Evolutionary conservation across 2,113 vertebrate genomes (phyloP), one percentile per base, ranked within the genome.

Genomic region (Myotis davidii): DNA sequence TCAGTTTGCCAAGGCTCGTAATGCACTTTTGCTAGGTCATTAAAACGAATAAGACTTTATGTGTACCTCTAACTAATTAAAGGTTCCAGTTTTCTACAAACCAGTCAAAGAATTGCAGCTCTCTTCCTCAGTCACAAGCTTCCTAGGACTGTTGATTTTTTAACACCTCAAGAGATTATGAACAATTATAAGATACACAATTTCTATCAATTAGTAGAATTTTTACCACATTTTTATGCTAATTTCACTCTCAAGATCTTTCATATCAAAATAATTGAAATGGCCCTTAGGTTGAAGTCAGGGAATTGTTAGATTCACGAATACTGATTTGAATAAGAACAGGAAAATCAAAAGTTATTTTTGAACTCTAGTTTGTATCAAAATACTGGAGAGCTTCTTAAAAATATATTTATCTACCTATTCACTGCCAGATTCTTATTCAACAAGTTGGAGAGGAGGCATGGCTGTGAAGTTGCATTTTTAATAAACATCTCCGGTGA

Each of bases 11-110:
- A 96, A 20, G 10, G 32, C 7, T 86, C 69, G n/a, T 27, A 37
- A n/a, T 86, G 23, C 42, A 39, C 65, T 89, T 96, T 89, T 79
- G n/a, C 64, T 82, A 25, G 34, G 59, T 89, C 50, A 95, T 95
- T 90, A 95, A 95, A 96, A 93, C 42, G 52, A 87, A 21, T 91
- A 89, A 95, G 59, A 87, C 32, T 32, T 86, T 76, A 48, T n/a
- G 14, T 93, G 50, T 32, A 83, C 32, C 54, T 77, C 29, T 90
- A 37, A 87, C 25, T 86, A 96, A 93, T 86, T 85, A 86, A 83
- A 90, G 29, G 3, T 83, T 87, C 69, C 5, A 23, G 29, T 72
- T 90, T 83, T 83, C 59, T 74, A 94, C 34, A 90, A 76, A 70
- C 39, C 69, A 64, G 69, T 92, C 65, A 92, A 90, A 89, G 79